phyloP scores from a whole-genome alignment of 2,113 vertebrate genomes.

The Baryphthengus martii region DNA sequence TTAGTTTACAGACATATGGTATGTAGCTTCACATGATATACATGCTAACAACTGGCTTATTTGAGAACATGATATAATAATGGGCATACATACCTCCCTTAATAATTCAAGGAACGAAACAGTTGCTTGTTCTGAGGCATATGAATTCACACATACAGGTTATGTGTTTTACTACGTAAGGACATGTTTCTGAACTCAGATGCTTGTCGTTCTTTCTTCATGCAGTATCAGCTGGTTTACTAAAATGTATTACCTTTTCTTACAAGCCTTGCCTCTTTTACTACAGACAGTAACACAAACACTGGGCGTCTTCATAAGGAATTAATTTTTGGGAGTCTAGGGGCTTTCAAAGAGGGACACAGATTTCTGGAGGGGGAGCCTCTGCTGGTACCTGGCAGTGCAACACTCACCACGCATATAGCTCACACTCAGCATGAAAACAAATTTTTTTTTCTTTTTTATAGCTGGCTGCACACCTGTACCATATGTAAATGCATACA shows the following conservation, averaged over 20 bases:
- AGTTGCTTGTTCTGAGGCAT: neutral
- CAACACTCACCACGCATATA: accelerated
- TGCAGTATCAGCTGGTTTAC: neutral
- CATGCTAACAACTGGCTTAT: neutral
- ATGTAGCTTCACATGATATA: neutral
- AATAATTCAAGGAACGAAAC: neutral
- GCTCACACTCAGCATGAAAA: neutral
- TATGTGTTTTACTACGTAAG: neutral
- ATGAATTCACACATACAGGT: neutral
- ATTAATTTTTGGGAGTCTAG: neutral
- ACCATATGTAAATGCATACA: constrained; percentile 10
- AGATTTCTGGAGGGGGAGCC: neutral
- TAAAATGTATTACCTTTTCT: neutral
- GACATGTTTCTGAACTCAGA: neutral
- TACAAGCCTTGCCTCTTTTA: neutral
- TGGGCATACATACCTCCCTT: neutral
- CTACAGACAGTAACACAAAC: neutral
- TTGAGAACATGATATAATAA: neutral
- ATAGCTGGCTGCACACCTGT: neutral
- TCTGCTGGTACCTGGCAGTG: neutral
- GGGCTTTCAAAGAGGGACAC: neutral
- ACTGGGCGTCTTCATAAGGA: neutral
- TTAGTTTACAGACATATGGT: constrained; percentile 32
- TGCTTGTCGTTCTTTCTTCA: neutral
- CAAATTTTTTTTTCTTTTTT: accelerated